Evolutionary conservation across 1,140 invertebrate species (phyloP), one percentile per base, ranked within the genome.

Genomic region (Drusus annulatus): DNA sequence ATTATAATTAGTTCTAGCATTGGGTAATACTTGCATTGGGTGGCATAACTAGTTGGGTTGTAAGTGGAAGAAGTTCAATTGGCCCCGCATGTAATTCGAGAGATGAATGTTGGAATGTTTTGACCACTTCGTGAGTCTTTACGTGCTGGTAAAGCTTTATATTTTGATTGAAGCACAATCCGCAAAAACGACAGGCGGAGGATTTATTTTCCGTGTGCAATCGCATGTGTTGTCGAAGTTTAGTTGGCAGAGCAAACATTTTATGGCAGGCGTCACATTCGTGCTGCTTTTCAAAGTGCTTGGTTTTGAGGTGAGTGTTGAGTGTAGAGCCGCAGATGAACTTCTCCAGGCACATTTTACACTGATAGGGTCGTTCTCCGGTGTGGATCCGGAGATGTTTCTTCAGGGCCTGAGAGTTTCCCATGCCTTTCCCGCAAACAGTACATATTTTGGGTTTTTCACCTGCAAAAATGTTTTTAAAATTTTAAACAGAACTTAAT

Each of bases 381-480:
- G 82, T 79, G 52, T 83, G 82, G 2, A 81, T 78, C 54, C 79
- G 63, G 52, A 83, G 73, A n/a, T 83, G 82, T 45, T 83, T 83
- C 52, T 83, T 83, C 3, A 83, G 71, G 10, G 82, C 80, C 62
- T 83, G 82, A 8, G 79, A 78, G 19, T 83, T 83, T 19, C 76
- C 71, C 25, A 83, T 19, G 56, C 74, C 31, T 54, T 54, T 81
- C 0, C 68, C 82, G 45, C 82, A 83, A 5, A 79, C 62, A 5
- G 54, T 50, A 58, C 82, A 83, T 36, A 74, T 76, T 76, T 83
- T 83, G 1, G 77, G 80, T 73, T 83, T 83, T 62, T 83, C 82
- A 50, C 82, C 82, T 83, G 73, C 68, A 63, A 81, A 76, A 68
- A 36, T 13, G 8, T 36, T 36, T n/a, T n/a, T n/a, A n/a, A 36